Conservation (phyloP, 2,113 vertebrate genomes). For the Spermophilus dauricus region DNA sequence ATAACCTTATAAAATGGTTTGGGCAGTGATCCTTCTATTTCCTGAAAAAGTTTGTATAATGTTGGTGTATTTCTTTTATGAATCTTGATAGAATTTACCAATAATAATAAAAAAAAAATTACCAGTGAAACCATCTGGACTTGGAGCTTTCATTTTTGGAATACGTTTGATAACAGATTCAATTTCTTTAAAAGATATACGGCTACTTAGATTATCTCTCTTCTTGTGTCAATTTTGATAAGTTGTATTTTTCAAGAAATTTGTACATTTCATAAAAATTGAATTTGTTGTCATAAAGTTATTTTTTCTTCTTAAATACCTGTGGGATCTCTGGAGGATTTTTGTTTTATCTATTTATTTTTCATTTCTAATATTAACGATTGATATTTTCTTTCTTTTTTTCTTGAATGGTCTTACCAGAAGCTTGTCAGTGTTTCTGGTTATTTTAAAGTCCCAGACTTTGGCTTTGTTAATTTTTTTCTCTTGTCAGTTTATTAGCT, state of each 20-base stretch:
- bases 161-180: neutral
- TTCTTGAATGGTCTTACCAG: neutral
- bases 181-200: neutral
- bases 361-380: neutral
- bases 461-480: neutral
- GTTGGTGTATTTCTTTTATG: neutral
- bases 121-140: neutral
- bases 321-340: neutral
- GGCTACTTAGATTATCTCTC: neutral
- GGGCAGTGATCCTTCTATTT: neutral
- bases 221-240: slow-evolving; percentile 4
- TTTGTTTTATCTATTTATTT: neutral
- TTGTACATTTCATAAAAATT: neutral
- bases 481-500: neutral
- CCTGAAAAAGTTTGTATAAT: neutral
- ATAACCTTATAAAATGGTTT: neutral
- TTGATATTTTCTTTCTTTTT: neutral
- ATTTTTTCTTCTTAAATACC: neutral
- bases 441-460: neutral
- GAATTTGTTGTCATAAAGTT: neutral
- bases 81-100: neutral
- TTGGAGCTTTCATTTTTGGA: neutral
- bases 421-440: neutral
- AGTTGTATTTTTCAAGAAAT: neutral
- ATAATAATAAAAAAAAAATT: neutral